Conservation (phyloP, 2,113 vertebrate genomes). For the Propithecus coquereli region DNA sequence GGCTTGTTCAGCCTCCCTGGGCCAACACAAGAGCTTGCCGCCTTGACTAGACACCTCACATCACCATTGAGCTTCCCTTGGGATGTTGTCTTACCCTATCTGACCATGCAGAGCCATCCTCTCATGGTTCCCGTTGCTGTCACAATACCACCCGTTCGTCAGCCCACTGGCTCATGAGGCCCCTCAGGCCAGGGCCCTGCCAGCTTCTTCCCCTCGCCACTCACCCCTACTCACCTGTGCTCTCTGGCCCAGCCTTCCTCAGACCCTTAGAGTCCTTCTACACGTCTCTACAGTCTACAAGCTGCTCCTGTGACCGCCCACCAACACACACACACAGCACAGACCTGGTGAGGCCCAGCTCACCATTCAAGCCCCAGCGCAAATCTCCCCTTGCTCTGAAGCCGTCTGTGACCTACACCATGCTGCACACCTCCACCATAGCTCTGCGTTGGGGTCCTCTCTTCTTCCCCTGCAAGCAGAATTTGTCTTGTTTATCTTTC, state of each 20-base stretch:
- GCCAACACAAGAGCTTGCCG: background rate
- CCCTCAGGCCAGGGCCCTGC: background rate
- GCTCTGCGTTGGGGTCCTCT: background rate
- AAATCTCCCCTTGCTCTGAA: background rate
- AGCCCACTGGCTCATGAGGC: background rate
- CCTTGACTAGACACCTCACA: background rate
- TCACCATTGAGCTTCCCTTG: too few species aligned
- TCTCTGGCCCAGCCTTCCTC: background rate
- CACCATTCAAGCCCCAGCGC: background rate
- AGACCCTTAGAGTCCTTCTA: accelerated
- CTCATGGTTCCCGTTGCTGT: accelerated
- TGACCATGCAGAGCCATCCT: background rate
- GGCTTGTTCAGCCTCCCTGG: background rate
- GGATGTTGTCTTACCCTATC: accelerated
- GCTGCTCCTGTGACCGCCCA: background rate
- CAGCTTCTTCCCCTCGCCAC: background rate
- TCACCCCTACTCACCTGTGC: background rate
- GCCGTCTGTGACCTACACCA: background rate
- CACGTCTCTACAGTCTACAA: background rate
- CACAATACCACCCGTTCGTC: accelerated
- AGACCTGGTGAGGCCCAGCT: background rate
- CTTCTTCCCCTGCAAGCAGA: background rate
- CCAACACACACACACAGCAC: too few species aligned
- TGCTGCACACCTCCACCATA: accelerated
- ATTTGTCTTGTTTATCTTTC: background rate